Conservation (phyloP, 2,797 vertebrate genomes). For the Paramormyrops hopkinsi region DNA sequence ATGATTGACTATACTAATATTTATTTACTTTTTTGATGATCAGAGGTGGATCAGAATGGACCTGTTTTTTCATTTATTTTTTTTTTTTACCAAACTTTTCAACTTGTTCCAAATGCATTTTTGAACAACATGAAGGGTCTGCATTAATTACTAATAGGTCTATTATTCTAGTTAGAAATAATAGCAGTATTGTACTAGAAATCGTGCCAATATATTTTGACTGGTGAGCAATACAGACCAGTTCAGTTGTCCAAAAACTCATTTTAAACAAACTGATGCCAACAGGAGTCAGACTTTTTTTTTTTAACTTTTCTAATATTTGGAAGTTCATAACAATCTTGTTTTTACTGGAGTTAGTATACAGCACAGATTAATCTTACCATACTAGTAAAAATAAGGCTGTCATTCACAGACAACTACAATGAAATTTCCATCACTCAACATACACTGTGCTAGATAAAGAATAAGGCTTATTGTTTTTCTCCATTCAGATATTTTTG, state of each 20-base stretch:
- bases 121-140: background rate
- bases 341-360: background rate
- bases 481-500: slow-evolving; percentile 10
- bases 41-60: background rate
- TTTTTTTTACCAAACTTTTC: background rate
- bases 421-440: background rate
- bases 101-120: background rate
- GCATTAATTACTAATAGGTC: background rate
- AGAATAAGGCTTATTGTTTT: background rate
- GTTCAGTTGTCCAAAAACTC: background rate
- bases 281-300: background rate
- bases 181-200: background rate
- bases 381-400: background rate
- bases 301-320: background rate
- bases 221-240: background rate
- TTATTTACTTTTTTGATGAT: background rate
- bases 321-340: background rate
- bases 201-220: background rate
- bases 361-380: background rate
- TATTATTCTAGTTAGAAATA: background rate
- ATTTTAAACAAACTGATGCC: background rate
- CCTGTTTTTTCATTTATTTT: background rate
- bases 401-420: background rate
- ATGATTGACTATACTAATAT: background rate
- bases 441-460: slow-evolving; percentile 10